Base-by-base conservation (phyloP, 2,113 vertebrate species). In the Rhipidura dahli region DNA sequence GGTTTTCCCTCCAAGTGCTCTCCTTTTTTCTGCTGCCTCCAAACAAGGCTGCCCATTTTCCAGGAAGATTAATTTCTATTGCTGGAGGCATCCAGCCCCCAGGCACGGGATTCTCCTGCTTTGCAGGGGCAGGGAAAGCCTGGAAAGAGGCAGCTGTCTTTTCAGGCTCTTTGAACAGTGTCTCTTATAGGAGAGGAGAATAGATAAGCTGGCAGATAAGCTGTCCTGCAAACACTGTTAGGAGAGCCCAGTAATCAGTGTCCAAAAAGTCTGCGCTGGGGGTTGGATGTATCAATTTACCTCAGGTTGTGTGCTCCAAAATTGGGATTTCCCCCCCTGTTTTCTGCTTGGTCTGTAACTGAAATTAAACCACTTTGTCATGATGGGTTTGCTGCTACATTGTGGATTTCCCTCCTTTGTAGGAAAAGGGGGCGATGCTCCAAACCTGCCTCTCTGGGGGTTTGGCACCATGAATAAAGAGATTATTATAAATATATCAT, bases 221-320 rank as follows among this genome's bases (percentile, higher is more conserved):
- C 97, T 91, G 90, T 98, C 97, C 87, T 85, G 97, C 97, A 98
- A 98, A 98, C 98, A 98, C 87, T 90, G 83, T 79, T 65, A 97
- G 97, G 95, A 89, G 95, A 91, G 97, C 92, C 92, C 78, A 68
- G 90, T 83, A 97, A 98, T 97, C 97, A 97, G 77, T 69, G 77
- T 80, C 92, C 89, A 90, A 96, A 77, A 73, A 83, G 75, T 94
- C 95, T 96, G 97, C 45, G 11, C 88, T 50, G 85, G 91, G 95
- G 89, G 88, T 98, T 98, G 96, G 97, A 98, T 97, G 93, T 97
- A 83, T 98, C 97, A 97, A 98, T 97, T 97, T 97, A 88, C 82
- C 84, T 93, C 97, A 91, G 96, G 95, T 95, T 92, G 95, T 87
- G 90, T 7, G 61, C 90, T 96, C 92, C 86, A 96, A 90, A 97